Evolutionary conservation across 1,140 invertebrate species (phyloP), one percentile per base, ranked within the genome.

Genomic region (Drosophila insularis): DNA sequence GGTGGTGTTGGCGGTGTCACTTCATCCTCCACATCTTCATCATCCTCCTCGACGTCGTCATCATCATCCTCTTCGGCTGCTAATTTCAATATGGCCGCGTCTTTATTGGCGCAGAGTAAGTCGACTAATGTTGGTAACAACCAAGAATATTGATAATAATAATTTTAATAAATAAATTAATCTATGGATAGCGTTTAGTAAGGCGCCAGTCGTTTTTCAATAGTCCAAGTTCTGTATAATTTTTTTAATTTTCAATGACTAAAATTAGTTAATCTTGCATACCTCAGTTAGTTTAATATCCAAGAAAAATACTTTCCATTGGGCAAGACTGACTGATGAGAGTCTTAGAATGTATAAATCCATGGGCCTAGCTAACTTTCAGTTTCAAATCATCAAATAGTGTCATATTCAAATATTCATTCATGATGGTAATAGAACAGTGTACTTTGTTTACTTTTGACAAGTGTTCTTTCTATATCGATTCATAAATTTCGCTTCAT

Each of bases 31-130:
- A 76, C 78, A 54, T 76, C 76, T 35, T 35, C 32, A 10, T 1
- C 32, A 35, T 10, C 10, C 67, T 79, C 19, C n/a, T 21, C 43
- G 3, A 21, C 43, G 17, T 50, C 43, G 43, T 50, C 43, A 6
- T 21, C 43, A 0, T 21, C 81, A 21, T 75, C 78, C 40, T 80
- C 80, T 67, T 82, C 82, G 71, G 70, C 84, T 66, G 69, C 90
- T 55, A 91, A 82, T 79, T 89, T 91, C 54, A 91, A 89, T 90
- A 91, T 91, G 89, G 89, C 95, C 85, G 95, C 95, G 78, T 95
- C 95, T 82, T 94, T 96, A 91, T 93, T 96, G 90, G 95, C 96
- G 91, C 95, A 96, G 93, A 95, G 95, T 96, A 94, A 95, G 95
- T 95, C 81, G 69, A 81, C 73, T 91, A 92, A 91, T 91, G 90